Conservation (phyloP, 2,888 invertebrate species). For the Phymatocera aterrima region DNA sequence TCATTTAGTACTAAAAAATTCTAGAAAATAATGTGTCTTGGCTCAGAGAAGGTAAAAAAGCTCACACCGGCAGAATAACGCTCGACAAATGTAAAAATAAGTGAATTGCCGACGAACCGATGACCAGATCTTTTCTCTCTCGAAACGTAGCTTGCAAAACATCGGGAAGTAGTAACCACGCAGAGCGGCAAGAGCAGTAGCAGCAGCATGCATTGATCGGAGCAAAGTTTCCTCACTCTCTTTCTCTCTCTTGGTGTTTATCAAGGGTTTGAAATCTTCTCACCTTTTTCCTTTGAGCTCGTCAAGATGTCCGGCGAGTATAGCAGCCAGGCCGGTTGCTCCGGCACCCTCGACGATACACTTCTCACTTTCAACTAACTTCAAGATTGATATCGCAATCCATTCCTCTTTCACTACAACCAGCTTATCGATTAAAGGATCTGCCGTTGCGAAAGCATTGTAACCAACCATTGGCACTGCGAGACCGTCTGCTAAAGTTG, state of each 20-base stretch:
- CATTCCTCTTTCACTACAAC: slow-evolving; percentile 89
- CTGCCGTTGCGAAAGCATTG: slow-evolving; percentile 88
- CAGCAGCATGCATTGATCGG: background rate
- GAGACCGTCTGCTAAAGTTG: slow-evolving; percentile 91
- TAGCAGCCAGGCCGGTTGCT: slow-evolving; percentile 89
- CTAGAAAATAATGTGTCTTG: too few species aligned
- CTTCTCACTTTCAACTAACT: slow-evolving; percentile 89
- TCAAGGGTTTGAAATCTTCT: slow-evolving; percentile 55
- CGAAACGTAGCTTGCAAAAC: too few species aligned
- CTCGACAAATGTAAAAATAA: too few species aligned
- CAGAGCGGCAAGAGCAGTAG: too few species aligned
- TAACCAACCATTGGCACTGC: slow-evolving; percentile 92
- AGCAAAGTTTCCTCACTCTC: background rate
- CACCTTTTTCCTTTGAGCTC: slow-evolving; percentile 89
- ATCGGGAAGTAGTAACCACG: too few species aligned
- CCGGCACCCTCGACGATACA: slow-evolving; percentile 95
- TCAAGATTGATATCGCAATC: slow-evolving; percentile 88
- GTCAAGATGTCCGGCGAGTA: slow-evolving; percentile 87
- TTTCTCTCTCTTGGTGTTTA: background rate
- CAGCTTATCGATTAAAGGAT: slow-evolving; percentile 86
- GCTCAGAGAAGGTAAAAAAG: too few species aligned
- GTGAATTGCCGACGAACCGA: too few species aligned
- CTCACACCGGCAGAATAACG: too few species aligned
- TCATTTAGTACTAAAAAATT: too few species aligned
- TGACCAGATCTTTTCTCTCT: too few species aligned